Conservation (phyloP, 1,140 invertebrate species). For the Hestina assimilis region DNA sequence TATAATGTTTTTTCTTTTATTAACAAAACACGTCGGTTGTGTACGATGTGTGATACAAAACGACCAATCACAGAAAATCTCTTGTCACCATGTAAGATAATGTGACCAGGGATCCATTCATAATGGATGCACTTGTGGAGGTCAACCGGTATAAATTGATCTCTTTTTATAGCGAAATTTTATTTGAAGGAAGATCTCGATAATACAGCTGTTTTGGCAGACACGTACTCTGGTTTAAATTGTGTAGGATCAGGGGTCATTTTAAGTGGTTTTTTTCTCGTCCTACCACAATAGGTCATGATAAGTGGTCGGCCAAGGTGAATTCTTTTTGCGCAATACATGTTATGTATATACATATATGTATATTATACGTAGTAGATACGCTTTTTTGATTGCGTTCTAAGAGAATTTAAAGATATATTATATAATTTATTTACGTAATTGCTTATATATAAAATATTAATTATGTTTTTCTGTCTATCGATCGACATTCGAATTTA, state of each 20-base stretch:
- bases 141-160: conserved; percentile 9
- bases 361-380: conserved; percentile 7
- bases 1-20: conserved; percentile 4
- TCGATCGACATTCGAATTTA: too few relatives aligned
- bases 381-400: conserved; percentile 7
- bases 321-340: conserved; percentile 31
- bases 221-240: conserved; percentile 6
- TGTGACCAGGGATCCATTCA: conserved; percentile 14
- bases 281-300: conserved; percentile 51
- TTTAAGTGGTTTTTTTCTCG: conserved; percentile 16
- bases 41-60: conserved; percentile 20
- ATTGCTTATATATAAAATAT: not conserved
- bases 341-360: too few relatives aligned
- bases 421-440: too few relatives aligned
- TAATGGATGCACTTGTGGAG: conserved; percentile 29
- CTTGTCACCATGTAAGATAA: conserved; percentile 13
- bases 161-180: not conserved
- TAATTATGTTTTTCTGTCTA: not conserved
- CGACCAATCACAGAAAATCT: conserved; percentile 24
- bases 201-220: conserved; percentile 2
- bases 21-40: conserved; percentile 9
- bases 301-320: conserved; percentile 39
- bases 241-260: conserved; percentile 12
- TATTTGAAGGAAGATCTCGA: not conserved
- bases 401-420: conserved; percentile 5